Percentiles rank a stretch among this genome's conserved stretches.
Evolutionary conservation across 2,797 vertebrate species (phyloP).

Genomic region (Tachyglossus aculeatus): DNA sequence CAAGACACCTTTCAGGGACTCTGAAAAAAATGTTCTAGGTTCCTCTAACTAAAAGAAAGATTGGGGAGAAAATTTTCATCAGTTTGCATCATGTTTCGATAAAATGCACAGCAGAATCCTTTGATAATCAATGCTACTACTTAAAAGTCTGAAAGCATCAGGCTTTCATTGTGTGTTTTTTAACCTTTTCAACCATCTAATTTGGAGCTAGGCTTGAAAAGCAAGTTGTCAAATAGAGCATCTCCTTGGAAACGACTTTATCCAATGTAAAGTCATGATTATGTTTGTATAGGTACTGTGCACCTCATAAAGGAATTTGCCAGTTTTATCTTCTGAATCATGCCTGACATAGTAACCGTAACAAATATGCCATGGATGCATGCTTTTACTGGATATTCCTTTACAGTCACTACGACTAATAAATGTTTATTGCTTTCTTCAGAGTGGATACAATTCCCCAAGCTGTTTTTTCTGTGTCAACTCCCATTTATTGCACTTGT

Average conservation of each 20-base stretch:
- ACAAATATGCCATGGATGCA: constrained; percentile 17
- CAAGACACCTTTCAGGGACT: constrained; percentile 7
- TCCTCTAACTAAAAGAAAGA: too few species aligned
- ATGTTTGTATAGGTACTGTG: constrained; percentile 8
- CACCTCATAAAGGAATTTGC: neutral
- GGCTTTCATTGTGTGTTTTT: constrained; percentile 37
- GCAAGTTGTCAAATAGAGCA: constrained; percentile 14
- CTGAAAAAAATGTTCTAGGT: constrained; percentile 25
- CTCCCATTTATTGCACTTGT: constrained; percentile 1
- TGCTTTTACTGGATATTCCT: constrained; percentile 30
- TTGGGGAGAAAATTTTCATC: constrained; percentile 19
- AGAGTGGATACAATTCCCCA: constrained; percentile 47
- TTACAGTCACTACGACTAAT: constrained; percentile 4
- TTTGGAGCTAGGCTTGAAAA: constrained; percentile 29
- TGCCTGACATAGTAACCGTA: neutral
- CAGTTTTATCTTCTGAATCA: neutral
- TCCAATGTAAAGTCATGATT: constrained; percentile 15
- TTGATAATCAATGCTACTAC: constrained; percentile 24
- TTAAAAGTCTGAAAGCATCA: constrained; percentile 29
- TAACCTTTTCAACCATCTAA: constrained; percentile 37
- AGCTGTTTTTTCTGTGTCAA: neutral
- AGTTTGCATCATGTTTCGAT: constrained; percentile 12
- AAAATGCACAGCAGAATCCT: constrained; percentile 23
- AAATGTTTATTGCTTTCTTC: constrained; percentile 31
- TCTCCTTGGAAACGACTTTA: neutral